phyloP scores from a whole-genome alignment of 2,113 vertebrate species.

The Smithornis capensis region DNA sequence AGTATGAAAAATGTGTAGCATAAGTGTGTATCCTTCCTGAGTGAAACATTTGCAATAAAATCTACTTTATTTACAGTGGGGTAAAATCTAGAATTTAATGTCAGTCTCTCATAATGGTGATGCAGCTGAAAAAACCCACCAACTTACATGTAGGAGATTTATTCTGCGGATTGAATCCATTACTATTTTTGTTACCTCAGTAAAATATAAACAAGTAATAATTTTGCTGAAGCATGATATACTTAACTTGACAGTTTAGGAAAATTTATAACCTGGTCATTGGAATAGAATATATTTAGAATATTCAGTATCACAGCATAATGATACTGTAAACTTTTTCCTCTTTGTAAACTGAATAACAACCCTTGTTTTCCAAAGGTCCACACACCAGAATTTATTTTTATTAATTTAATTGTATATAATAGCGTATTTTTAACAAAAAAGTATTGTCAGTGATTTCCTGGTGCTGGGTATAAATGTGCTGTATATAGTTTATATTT shows the following conservation, averaged over 20 bases:
- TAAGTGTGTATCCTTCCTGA: background rate
- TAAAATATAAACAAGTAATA: background rate
- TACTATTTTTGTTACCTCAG: background rate
- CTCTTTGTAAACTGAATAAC: background rate
- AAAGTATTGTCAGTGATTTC: background rate
- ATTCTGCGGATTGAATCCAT: background rate
- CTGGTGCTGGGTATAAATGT: background rate
- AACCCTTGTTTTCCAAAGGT: background rate
- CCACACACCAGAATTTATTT: background rate
- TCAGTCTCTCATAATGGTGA: background rate
- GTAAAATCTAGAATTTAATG: background rate
- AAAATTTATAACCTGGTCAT: background rate
- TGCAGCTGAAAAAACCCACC: background rate
- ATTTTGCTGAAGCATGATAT: background rate
- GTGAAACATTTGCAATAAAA: background rate
- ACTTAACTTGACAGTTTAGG: background rate
- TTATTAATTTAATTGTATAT: too few species aligned
- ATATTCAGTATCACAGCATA: background rate
- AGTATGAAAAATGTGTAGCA: background rate
- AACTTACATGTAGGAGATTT: background rate
- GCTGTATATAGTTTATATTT: background rate
- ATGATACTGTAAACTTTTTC: too few species aligned
- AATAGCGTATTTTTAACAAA: background rate
- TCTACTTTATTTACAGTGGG: background rate
- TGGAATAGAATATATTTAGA: background rate